Evolutionary conservation across 2,888 invertebrate genomes (phyloP), one percentile per base, ranked within the genome.

Genomic region (Lithosia quadra): DNA sequence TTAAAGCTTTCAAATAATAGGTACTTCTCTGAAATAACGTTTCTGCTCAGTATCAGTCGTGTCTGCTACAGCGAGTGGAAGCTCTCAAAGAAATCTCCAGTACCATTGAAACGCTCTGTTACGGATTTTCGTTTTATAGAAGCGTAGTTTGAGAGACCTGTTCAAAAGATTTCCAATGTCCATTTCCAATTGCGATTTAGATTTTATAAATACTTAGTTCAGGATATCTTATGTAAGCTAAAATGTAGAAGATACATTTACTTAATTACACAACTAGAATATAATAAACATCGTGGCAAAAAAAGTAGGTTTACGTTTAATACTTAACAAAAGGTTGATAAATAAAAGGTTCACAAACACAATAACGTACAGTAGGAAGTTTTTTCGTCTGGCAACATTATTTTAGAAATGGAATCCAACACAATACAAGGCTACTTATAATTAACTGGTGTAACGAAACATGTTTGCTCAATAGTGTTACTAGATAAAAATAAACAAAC

Each of bases 81-180:
- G 39, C 68, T 57, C 65, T 68, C 68, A 33, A 74, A 69, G 67
- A 10, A 64, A 65, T 4, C 18, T 67, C 67, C 28, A 72, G 77
- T 72, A 55, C 65, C 68, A 68, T 77, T 74, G 78, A 77, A 74
- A 77, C 63, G 67, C 72, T 78, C n/a, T n/a, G n/a, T n/a, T n/a
- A n/a, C n/a, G n/a, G n/a, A n/a, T n/a, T n/a, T n/a, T n/a, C 75
- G 68, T 71, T 77, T 43, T n/a, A 74, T 55, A 71, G 21, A 60
- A 60, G 24, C 24, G n/a, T 33, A n/a, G 18, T 58, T n/a, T 18
- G 8, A 36, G 49, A 43, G 33, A 7, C 18, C 2, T 62, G 18
- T 22, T 28, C 43, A 28, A 43, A n/a, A n/a, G 28, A 36, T 56
- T 36, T 22, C 59, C 63, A 60, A 28, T 75, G 61, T 70, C 63